Conservation (phyloP, 2,888 invertebrate species). For the Agrotis clavis region DNA sequence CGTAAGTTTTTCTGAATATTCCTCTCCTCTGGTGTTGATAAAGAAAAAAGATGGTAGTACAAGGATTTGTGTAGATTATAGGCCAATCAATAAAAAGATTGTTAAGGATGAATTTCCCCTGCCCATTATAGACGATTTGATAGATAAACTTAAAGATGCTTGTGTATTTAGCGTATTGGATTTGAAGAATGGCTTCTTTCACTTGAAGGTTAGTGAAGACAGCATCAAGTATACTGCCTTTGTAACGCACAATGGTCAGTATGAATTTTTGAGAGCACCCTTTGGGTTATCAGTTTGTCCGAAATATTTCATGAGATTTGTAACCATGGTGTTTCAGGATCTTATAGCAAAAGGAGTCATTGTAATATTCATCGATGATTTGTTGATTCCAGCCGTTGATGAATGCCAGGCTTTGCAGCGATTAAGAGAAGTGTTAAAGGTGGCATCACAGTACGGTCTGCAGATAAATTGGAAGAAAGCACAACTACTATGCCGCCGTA, state of each 20-base stretch:
- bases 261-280: constrained; percentile 1
- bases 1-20: constrained; percentile 25
- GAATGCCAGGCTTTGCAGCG: no score
- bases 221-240: background rate
- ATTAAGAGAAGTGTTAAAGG: no score
- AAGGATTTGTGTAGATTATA: background rate
- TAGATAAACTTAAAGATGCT: background rate
- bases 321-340: no score
- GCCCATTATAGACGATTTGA: no score
- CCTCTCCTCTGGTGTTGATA: constrained; percentile 8
- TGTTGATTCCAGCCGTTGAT: no score
- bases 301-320: no score
- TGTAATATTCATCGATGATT: no score
- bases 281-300: constrained; percentile 2
- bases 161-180: background rate
- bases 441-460: no score
- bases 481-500: no score
- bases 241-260: constrained; percentile 1
- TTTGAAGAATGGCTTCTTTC: background rate
- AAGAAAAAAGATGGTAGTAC: constrained; percentile 13
- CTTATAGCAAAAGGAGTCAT: no score
- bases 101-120: no score
- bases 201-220: background rate
- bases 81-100: constrained; percentile 1
- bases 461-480: no score